Evolutionary conservation across 2,113 vertebrate species (phyloP), one percentile per base, ranked within the genome.

Genomic region (Naja naja): DNA sequence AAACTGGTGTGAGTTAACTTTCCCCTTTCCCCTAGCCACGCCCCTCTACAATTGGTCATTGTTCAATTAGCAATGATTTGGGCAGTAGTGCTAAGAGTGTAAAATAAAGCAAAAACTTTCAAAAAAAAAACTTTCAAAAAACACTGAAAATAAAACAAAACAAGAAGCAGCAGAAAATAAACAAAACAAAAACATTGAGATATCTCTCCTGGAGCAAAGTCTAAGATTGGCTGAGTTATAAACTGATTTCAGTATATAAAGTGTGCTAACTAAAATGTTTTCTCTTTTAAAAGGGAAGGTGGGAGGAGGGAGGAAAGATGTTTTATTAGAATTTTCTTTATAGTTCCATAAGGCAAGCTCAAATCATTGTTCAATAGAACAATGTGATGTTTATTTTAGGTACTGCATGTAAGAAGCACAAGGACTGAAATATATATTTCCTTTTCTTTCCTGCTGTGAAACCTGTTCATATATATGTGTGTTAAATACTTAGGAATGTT

Each of bases 321-420:
- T 95, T 96, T 97, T 95, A 91, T 93, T 94, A 92, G 34, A 94
- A 95, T 47, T 34, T 93, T 45, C 93, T 94, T 93, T 81, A 87
- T 92, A 91, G 52, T 53, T 94, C 93, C 93, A 90, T 93, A 74
- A 92, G 91, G 94, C 92, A 93, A 91, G 4, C 39, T 60, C 0
- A 93, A 93, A 54, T 89, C 81, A 90, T 94, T 95, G 90, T 30
- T 96, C 94, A 93, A 91, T 85, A 92, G 93, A 94, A 93, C 93
- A 74, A 92, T 93, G 4, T 56, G 87, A 92, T 89, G 91, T 95
- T 58, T 58, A 23, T 39, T 90, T 92, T 89, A 20, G 87, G 92
- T 92, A 0, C 20, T 92, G n/a, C 43, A 94, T 93, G 23, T 88
- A 90, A 30, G 27, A 58, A 34, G 3, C 87, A 18, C 52, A 89